Conservation (phyloP, 2,113 vertebrate species). For the Pantherophis guttatus region DNA sequence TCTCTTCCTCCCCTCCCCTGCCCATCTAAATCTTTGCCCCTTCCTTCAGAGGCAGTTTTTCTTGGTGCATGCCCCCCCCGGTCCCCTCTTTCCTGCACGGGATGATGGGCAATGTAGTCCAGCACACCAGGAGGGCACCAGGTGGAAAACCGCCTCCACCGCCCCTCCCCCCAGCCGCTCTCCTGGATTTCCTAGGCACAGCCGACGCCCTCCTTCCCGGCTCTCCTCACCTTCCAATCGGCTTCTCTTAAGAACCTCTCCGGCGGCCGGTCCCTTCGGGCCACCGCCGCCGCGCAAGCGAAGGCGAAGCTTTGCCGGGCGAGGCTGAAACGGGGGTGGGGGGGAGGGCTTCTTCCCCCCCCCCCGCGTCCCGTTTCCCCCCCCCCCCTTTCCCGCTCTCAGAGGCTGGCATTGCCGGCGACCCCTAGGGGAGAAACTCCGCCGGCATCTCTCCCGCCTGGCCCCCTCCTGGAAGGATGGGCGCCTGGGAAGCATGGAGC, state of each 20-base stretch:
- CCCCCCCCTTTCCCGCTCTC: not conserved
- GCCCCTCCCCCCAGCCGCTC: fast-evolving
- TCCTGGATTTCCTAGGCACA: no score
- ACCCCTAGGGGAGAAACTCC: conserved; percentile 55
- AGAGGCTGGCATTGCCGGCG: conserved; percentile 16
- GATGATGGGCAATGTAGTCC: not conserved
- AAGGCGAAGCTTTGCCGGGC: not conserved
- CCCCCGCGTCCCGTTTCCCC: not conserved
- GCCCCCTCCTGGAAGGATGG: not conserved
- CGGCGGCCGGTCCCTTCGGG: not conserved
- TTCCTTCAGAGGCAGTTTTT: not conserved
- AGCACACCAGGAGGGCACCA: not conserved
- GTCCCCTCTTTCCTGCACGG: not conserved
- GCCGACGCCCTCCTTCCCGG: not conserved
- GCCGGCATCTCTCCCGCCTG: not conserved
- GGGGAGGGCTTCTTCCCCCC: no score
- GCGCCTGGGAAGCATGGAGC: not conserved
- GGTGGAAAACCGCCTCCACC: not conserved
- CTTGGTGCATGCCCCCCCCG: not conserved
- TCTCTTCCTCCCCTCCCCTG: not conserved
- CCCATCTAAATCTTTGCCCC: not conserved
- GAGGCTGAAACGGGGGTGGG: not conserved
- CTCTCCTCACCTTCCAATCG: not conserved
- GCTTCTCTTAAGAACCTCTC: not conserved
- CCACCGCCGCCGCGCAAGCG: not conserved